phyloP scores from a whole-genome alignment of 92 coral and sea anemone genomes.

The Chrysogorgia sp. region DNA sequence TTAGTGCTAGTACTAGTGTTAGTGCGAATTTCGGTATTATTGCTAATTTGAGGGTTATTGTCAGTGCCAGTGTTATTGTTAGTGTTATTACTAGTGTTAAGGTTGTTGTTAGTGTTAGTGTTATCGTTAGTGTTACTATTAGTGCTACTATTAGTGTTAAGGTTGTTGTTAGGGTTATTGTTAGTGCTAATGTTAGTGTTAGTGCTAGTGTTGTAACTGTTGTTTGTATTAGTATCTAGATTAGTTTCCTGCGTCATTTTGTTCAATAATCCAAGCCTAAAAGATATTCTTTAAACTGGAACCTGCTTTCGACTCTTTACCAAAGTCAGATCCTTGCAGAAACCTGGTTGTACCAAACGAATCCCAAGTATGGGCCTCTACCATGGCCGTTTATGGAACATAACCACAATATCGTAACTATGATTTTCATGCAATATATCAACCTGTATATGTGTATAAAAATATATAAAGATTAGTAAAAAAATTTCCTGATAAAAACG shows the following conservation, averaged over 20 bases:
- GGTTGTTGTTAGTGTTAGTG: neutral
- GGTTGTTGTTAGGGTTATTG: neutral
- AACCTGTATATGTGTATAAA: slow-evolving; percentile 25
- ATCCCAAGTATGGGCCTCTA: slow-evolving; percentile 44
- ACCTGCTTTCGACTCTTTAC: slow-evolving; percentile 23
- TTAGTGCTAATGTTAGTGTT: neutral
- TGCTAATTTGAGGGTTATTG: neutral
- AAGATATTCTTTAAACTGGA: slow-evolving; percentile 6
- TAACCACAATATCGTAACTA: slow-evolving; percentile 53
- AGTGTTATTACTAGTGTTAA: no score
- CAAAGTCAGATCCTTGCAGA: neutral
- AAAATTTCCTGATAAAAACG: neutral
- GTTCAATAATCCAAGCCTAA: slow-evolving; percentile 13
- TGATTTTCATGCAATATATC: slow-evolving; percentile 45
- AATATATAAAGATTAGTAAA: no score
- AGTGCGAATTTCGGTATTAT: no score
- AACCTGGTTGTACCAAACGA: slow-evolving; percentile 55
- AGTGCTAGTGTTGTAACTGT: neutral
- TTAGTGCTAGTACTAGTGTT: slow-evolving; percentile 1
- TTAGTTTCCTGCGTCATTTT: neutral
- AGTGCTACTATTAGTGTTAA: neutral
- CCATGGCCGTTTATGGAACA: slow-evolving; percentile 49
- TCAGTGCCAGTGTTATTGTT: neutral
- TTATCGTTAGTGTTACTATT: neutral
- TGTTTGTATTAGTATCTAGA: neutral